Percentiles rank a stretch among this genome's conserved stretches.
These are phyloP conservation scores for Aphaenogaster rudis DNA, from an alignment of 1,140 invertebrate species.

Conservation along the genomic window DNA sequence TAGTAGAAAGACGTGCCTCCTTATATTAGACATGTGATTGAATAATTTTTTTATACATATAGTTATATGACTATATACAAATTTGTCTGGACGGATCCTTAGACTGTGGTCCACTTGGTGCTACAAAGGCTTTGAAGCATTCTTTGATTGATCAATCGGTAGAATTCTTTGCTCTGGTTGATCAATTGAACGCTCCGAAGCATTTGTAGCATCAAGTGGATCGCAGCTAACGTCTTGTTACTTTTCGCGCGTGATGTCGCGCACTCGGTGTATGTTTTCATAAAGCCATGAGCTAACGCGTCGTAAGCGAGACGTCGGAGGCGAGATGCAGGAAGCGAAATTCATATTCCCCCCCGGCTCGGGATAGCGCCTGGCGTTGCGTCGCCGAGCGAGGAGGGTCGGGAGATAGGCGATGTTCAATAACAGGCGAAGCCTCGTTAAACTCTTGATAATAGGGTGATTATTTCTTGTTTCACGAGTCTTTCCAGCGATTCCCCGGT, in stretches of 20 bases:
- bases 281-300: neutral
- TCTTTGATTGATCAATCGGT: no score
- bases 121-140: no score
- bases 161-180: no score
- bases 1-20: no score
- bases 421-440: conserved; percentile 79
- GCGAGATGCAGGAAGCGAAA: conserved; percentile 32
- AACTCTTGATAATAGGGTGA: conserved; percentile 80
- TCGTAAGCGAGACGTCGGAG: conserved; percentile 7
- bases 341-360: conserved; percentile 25
- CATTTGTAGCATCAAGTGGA: no score
- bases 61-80: no score
- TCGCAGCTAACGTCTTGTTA: neutral
- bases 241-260: neutral
- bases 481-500: conserved; percentile 67
- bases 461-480: conserved; percentile 76
- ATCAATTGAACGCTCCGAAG: no score
- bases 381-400: neutral
- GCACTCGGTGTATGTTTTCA: conserved; percentile 10
- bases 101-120: no score
- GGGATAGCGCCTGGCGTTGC: neutral
- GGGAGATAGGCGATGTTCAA: conserved; percentile 72
- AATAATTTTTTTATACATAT: no score
- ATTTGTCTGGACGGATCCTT: no score
- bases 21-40: no score